A percentile compares a stretch with the other conserved stretches of the same genome.
Evolutionary conservation across 2,113 vertebrate genomes (phyloP).

Genomic region (Xiphophorus hellerii): DNA sequence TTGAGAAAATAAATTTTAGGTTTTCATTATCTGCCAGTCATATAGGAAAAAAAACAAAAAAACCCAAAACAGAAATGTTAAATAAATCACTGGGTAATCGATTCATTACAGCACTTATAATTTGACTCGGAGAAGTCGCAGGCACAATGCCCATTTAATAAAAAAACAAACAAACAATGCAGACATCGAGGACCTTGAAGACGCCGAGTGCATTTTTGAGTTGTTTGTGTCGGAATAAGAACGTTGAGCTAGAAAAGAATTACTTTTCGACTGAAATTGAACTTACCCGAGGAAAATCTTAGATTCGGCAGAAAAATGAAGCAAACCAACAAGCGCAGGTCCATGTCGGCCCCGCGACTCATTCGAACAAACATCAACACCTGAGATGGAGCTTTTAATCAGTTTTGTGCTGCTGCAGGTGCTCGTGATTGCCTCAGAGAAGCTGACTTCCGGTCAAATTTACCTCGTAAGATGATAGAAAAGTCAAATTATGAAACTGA

Average conservation of each 20-base stretch:
- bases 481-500: neutral
- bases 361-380: constrained; percentile 12
- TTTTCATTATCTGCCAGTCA: too few relatives aligned
- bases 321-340: constrained; percentile 25
- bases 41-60: too few relatives aligned
- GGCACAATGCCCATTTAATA: too few relatives aligned
- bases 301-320: constrained; percentile 31
- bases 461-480: neutral
- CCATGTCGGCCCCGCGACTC: constrained; percentile 58
- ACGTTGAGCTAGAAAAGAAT: neutral
- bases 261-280: neutral
- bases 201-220: too few relatives aligned
- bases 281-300: constrained; percentile 53
- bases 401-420: constrained; percentile 7
- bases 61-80: too few relatives aligned
- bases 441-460: neutral
- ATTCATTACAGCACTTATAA: too few relatives aligned
- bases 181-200: too few relatives aligned
- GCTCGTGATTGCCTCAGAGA: neutral
- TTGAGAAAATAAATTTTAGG: too few relatives aligned
- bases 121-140: too few relatives aligned
- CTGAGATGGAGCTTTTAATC: constrained; percentile 44
- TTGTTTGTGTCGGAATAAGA: neutral
- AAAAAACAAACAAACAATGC: too few relatives aligned
- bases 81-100: too few relatives aligned